These are phyloP conservation scores for Chrysolina haemoptera DNA, from an alignment of 2,888 invertebrate species.

Conservation along the genomic window DNA sequence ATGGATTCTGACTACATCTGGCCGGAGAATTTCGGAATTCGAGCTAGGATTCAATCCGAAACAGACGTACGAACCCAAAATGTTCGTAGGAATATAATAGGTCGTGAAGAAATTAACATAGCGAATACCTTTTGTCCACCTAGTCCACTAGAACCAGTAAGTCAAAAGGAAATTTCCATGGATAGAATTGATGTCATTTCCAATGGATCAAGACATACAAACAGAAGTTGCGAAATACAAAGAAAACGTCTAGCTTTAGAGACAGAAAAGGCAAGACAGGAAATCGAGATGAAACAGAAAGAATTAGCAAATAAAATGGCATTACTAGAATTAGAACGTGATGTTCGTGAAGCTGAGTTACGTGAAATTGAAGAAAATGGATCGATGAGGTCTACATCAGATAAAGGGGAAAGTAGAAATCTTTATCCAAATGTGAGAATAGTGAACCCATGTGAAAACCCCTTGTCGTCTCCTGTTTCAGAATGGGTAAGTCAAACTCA, in stretches of 20 bases:
- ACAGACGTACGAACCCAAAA: background rate
- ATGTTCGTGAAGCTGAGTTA: background rate
- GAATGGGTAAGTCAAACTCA: constrained; percentile 7
- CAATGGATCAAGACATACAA: constrained; percentile 17
- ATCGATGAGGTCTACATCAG: background rate
- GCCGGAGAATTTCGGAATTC: constrained; percentile 12
- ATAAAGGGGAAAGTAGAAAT: background rate
- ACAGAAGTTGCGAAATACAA: background rate
- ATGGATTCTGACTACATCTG: constrained; percentile 20
- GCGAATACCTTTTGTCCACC: no score
- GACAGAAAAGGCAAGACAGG: no score
- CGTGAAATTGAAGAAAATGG: background rate
- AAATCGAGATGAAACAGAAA: no score
- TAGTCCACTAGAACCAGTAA: no score
- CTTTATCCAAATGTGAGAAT: background rate
- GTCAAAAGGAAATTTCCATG: constrained; percentile 3
- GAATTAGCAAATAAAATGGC: no score
- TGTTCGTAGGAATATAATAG: no score
- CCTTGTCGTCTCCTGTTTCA: background rate
- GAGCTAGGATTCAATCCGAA: constrained; percentile 17
- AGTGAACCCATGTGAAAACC: constrained; percentile 1
- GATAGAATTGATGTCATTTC: constrained; percentile 20
- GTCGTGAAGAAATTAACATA: no score
- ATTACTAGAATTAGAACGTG: background rate
- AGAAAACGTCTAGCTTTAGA: constrained; percentile 7